These are phyloP conservation scores for Cataglyphis rosenhaueri DNA, from an alignment of 2,888 invertebrate species.

Conservation along the genomic window DNA sequence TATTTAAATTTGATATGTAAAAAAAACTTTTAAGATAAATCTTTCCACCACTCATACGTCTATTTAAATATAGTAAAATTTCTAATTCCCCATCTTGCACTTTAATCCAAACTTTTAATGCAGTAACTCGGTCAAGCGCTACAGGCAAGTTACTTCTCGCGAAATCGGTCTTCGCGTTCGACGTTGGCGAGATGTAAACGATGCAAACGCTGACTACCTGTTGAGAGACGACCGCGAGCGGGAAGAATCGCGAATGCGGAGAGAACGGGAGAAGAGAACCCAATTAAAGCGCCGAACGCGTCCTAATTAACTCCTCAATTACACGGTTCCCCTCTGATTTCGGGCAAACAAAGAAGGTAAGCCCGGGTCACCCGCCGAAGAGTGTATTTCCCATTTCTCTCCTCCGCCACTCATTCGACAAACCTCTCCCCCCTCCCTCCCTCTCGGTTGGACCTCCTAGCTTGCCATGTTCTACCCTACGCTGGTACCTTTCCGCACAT, in stretches of 20 bases:
- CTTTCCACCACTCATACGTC: background rate
- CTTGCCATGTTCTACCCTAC: slow-evolving; percentile 26
- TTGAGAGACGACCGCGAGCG: slow-evolving; percentile 66
- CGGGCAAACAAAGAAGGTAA: slow-evolving; percentile 81
- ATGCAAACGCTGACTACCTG: slow-evolving; percentile 69
- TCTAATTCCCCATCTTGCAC: background rate
- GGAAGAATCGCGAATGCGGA: slow-evolving; percentile 38
- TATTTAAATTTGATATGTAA: background rate
- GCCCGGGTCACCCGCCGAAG: slow-evolving; percentile 66
- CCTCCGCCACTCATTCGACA: slow-evolving; percentile 45
- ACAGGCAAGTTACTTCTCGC: background rate
- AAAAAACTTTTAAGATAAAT: background rate
- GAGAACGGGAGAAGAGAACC: slow-evolving; percentile 63
- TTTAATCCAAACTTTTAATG: slow-evolving; percentile 1
- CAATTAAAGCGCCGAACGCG: slow-evolving; percentile 83
- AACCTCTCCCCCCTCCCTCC: slow-evolving; percentile 31
- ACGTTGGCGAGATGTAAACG: background rate
- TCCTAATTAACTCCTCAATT: slow-evolving; percentile 85
- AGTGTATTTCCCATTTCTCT: slow-evolving; percentile 4
- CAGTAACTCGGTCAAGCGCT: background rate
- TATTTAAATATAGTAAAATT: background rate
- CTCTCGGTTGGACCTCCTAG: slow-evolving; percentile 22
- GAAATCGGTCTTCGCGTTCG: background rate
- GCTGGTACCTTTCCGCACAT: slow-evolving; percentile 24
- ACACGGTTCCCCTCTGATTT: slow-evolving; percentile 80